Base-by-base conservation (phyloP, 2,113 vertebrate genomes). In the Leptodactylus fuscus region DNA sequence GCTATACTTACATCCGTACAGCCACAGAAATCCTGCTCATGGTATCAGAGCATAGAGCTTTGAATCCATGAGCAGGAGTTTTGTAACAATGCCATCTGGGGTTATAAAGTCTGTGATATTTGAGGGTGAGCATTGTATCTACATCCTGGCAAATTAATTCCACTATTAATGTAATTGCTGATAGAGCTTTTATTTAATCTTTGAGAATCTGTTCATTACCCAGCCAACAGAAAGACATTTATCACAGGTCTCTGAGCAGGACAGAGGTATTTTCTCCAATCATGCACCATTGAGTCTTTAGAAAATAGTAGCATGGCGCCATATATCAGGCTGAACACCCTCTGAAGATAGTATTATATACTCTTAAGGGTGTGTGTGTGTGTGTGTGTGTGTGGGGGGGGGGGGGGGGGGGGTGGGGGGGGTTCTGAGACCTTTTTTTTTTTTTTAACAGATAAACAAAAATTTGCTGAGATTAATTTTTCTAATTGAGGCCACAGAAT, bases 91-190 rank as follows among this genome's bases (percentile, higher is more conserved):
- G 60, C 8, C 6, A 7, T 7, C 46, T 15, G 13, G 13, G 46
- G 46, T 48, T 48, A 48, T 32, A 29, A 27, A 62, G 27, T 20
- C 58, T 62, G 24, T 62, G 24, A 29, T 29, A 29, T 58, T 15
- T 7, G 58, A 48, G 46, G 2, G 7, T 48, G 70, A 29, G 27
- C 13, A 38, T 20, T 75, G 71, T 48, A 48, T 20, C 27, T 49
- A 49, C 41, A 29, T 44, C 44, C 73, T 13, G 73, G 44, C 24
- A 75, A 49, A 75, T 75, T 24, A 49, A 75, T 75, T 75, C 73
- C 24, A 20, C 73, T 49, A 75, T 75, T 75, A 75, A 16, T 49
- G 73, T 75, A 75, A 49, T 75, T 75, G 73, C 73, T 75, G 73
- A 49, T 2, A 5, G 7, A 13, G 44, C 38, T 73, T 29, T 75